Percentiles rank a stretch among this genome's conserved stretches.
Conservation (phyloP, 1,140 invertebrate species). For the Dryas iulia region DNA sequence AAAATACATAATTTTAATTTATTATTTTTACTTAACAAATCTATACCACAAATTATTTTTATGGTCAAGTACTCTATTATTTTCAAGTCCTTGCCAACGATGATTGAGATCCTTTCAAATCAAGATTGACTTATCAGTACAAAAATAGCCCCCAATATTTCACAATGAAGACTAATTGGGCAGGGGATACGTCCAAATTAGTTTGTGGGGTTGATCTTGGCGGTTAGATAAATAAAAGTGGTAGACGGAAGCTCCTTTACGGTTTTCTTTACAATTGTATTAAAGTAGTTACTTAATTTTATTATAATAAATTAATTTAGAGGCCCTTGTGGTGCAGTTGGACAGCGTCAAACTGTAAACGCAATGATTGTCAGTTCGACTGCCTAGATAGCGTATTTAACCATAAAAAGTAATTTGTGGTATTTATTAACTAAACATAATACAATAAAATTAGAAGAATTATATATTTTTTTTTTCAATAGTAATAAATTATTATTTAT, state of each 20-base stretch:
- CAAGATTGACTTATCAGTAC: constrained; percentile 8
- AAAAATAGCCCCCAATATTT: constrained; percentile 10
- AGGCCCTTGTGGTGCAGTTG: too few relatives aligned
- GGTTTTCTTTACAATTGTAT: not conserved
- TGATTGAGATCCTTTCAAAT: not conserved
- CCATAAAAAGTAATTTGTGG: too few relatives aligned
- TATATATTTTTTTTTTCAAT: too few relatives aligned
- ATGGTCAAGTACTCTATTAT: not conserved
- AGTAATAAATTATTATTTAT: too few relatives aligned
- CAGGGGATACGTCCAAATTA: constrained; percentile 15
- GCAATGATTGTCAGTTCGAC: too few relatives aligned
- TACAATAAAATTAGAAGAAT: too few relatives aligned
- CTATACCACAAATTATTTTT: not conserved
- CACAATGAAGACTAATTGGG: constrained; percentile 16
- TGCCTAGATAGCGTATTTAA: too few relatives aligned
- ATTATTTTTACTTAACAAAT: not conserved
- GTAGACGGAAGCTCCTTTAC: not conserved
- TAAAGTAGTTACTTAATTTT: too few relatives aligned
- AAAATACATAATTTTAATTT: too few relatives aligned
- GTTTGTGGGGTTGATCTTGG: constrained; percentile 14
- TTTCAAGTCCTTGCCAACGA: not conserved
- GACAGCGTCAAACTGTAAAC: too few relatives aligned
- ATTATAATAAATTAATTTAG: too few relatives aligned
- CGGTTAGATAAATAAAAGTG: constrained; percentile 1
- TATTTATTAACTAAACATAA: too few relatives aligned